Conservation (phyloP, 2,797 vertebrate genomes). For the Sebastes paucispinis region DNA sequence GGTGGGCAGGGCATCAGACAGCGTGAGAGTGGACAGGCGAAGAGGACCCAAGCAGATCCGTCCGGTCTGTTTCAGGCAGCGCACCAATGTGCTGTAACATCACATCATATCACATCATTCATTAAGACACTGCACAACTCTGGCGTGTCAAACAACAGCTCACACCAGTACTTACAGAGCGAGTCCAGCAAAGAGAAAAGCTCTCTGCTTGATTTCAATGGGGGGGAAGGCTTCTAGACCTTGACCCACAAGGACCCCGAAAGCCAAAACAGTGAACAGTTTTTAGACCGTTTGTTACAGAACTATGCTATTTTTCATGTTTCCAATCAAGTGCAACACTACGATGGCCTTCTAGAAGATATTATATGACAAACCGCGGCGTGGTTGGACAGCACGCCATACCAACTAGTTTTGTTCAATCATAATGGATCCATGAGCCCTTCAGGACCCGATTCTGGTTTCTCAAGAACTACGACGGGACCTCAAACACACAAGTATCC, state of each 20-base stretch:
- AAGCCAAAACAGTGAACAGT: too few species aligned
- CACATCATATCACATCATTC: conserved; percentile 9
- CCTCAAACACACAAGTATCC: background rate
- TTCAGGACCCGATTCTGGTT: background rate
- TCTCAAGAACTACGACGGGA: background rate
- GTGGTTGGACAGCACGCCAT: background rate
- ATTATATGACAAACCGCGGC: background rate
- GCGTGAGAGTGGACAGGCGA: conserved; percentile 90
- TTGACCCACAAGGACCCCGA: background rate
- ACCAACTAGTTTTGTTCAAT: background rate
- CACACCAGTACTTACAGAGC: background rate
- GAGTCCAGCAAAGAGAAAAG: background rate
- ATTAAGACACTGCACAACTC: background rate
- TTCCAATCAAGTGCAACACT: too few species aligned
- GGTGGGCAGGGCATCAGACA: conserved; percentile 90
- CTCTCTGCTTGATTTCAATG: accelerated
- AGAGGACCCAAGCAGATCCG: conserved; percentile 94
- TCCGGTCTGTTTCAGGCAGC: conserved; percentile 95
- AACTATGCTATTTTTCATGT: too few species aligned
- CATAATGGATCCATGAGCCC: background rate
- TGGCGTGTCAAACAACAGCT: background rate
- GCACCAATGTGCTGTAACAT: conserved; percentile 87
- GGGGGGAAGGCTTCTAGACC: background rate
- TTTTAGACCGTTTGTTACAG: too few species aligned
- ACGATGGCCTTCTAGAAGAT: too few species aligned